phyloP scores from a whole-genome alignment of 2,888 invertebrate species.

The Matsumyia berberina region DNA sequence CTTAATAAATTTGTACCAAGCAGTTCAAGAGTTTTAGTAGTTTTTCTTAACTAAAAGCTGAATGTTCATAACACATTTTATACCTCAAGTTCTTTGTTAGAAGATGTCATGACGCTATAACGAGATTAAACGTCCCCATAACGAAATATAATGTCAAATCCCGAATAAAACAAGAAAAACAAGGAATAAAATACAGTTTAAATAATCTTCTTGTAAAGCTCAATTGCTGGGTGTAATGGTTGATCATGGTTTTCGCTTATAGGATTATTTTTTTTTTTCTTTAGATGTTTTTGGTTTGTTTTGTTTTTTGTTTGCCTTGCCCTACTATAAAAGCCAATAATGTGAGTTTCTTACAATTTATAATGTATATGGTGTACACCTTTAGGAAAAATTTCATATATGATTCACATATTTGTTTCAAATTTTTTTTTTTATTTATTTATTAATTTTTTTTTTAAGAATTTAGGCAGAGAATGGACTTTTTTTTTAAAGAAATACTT shows the following conservation, averaged over 20 bases:
- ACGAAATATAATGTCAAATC: too few relatives aligned
- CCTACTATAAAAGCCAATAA: constrained; percentile 59
- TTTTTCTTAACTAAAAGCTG: too few relatives aligned
- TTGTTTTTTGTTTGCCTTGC: constrained; percentile 55
- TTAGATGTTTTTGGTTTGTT: constrained; percentile 59
- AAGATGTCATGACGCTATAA: too few relatives aligned
- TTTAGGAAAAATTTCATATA: constrained; percentile 36
- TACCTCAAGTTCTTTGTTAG: too few relatives aligned
- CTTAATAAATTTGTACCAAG: too few relatives aligned
- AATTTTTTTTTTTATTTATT: constrained; percentile 17
- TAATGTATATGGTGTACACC: constrained; percentile 46
- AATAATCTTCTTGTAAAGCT: constrained; percentile 29
- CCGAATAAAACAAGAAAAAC: constrained; percentile 17
- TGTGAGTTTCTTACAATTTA: constrained; percentile 53
- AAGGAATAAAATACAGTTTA: constrained; percentile 10
- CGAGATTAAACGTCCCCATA: too few relatives aligned
- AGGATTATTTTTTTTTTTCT: constrained; percentile 3
- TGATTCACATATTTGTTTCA: constrained; percentile 26
- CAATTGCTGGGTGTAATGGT: constrained; percentile 32
- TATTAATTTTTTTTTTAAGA: constrained; percentile 43
- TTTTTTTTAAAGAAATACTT: constrained; percentile 60
- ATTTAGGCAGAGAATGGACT: constrained; percentile 72
- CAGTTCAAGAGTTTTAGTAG: too few relatives aligned
- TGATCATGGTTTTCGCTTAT: constrained; percentile 32
- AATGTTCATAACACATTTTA: too few relatives aligned